Base-by-base conservation (phyloP, 2,797 vertebrate species). In the Ptychadena robeensis region DNA sequence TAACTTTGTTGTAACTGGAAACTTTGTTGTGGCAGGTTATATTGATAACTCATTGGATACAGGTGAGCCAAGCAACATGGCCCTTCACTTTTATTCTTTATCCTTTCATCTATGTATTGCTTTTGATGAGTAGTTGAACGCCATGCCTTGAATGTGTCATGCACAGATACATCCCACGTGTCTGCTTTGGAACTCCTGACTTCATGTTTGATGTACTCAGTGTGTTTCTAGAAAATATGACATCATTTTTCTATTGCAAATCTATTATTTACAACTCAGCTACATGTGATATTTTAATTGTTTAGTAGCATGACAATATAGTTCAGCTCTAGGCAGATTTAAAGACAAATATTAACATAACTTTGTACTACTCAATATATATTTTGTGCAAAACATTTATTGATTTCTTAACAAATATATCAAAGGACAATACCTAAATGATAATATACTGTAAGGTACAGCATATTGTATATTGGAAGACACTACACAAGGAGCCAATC, bases 61-160 rank as follows among this genome's bases (percentile, higher is more conserved):
- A 53, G 44, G 18, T 53, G 22, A 53, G 79, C 59, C 25, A 31
- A 57, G 30, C 69, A n/a, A 27, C 27, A 38, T 28, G 25, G 7
- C 89, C 28, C 44, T 0, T 53, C 44, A 53, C 6, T 22, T n/a
- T 64, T 64, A 31, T 18, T 14, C 30, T 30, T 38, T 77, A 73
- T 71, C 27, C 53, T 76, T 76, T 79, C 57, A 80, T 82, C 67
- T 61, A 64, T n/a, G 12, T 80, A 25, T 31, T 72, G 75, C 70
- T 80, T 83, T 85, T 87, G 86, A 86, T 87, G 73, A 87, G 87
- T 86, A 86, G 86, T 86, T 86, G 32, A 87, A 53, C 69, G 69
- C 28, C 53, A 27, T 30, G 40, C 12, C 18, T 35, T 74, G 32
- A 44, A 76, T 78, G 53, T 53, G 3, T 37, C 64, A 75, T 64